Evolutionary conservation across 2,113 vertebrate species (phyloP).

Genomic region (Lepidiolamprologus cunningtoni): DNA sequence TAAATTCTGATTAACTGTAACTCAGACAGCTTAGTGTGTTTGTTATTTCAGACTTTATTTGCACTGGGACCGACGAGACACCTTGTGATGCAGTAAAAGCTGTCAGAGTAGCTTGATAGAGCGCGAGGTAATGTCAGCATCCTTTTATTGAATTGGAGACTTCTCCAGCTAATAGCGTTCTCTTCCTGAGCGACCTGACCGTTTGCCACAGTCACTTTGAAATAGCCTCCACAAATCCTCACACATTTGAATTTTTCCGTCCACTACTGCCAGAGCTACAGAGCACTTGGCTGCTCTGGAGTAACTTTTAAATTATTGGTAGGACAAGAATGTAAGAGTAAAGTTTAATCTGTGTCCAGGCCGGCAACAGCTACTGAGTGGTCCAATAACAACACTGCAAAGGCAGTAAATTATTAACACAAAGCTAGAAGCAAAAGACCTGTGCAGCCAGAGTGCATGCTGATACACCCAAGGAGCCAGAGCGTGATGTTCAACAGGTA

Average conservation of each 20-base stretch:
- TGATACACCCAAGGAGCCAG: not conserved
- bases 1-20: slow-evolving; percentile 53
- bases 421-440: not conserved
- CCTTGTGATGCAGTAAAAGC: not conserved
- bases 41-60: slow-evolving; percentile 49
- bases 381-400: not conserved
- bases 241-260: not conserved
- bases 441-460: not conserved
- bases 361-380: not conserved
- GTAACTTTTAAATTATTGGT: not conserved
- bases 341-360: not conserved
- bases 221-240: not conserved
- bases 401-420: not conserved
- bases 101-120: not conserved
- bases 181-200: not conserved
- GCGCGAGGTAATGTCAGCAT: slow-evolving; percentile 1
- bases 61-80: not conserved
- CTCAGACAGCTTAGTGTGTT: slow-evolving; percentile 21
- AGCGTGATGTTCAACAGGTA: not conserved
- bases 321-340: not conserved
- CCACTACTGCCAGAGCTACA: not conserved
- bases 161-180: not conserved
- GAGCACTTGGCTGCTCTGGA: not conserved
- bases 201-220: not conserved
- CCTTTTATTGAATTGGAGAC: slow-evolving; percentile 5